Evolutionary conservation across 2,888 invertebrate genomes (phyloP).

Genomic region (Leptura quadrifasciata): DNA sequence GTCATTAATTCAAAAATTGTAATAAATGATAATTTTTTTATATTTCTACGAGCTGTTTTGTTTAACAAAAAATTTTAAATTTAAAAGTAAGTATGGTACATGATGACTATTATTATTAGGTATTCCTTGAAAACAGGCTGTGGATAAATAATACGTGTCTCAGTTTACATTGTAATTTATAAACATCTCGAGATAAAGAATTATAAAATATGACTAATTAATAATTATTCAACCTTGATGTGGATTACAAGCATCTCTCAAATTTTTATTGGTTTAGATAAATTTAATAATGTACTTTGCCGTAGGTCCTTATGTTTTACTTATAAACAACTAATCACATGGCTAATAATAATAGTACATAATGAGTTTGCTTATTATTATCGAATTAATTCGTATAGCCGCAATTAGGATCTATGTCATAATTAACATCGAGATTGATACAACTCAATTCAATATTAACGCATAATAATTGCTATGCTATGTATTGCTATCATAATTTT

Average conservation of each 20-base stretch:
- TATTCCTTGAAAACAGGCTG: neutral
- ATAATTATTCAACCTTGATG: conserved; percentile 1
- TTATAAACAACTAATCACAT: neutral
- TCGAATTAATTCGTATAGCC: neutral
- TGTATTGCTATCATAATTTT: no score
- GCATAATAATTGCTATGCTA: no score
- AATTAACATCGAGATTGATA: no score
- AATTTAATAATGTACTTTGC: neutral
- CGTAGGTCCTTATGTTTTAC: neutral
- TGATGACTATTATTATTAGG: no score
- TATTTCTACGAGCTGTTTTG: no score
- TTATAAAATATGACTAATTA: neutral
- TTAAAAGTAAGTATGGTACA: no score
- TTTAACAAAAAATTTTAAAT: no score
- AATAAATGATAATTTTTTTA: no score
- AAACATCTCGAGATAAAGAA: neutral
- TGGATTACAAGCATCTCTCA: neutral
- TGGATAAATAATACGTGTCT: neutral
- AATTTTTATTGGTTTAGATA: conserved; percentile 3
- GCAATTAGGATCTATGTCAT: neutral
- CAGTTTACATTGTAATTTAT: neutral
- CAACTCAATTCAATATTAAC: no score
- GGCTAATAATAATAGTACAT: neutral
- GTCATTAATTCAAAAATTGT: no score
- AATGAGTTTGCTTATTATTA: neutral